These are phyloP conservation scores for Nasonia oneida DNA, from an alignment of 2,888 invertebrate genomes.

Conservation along the genomic window DNA sequence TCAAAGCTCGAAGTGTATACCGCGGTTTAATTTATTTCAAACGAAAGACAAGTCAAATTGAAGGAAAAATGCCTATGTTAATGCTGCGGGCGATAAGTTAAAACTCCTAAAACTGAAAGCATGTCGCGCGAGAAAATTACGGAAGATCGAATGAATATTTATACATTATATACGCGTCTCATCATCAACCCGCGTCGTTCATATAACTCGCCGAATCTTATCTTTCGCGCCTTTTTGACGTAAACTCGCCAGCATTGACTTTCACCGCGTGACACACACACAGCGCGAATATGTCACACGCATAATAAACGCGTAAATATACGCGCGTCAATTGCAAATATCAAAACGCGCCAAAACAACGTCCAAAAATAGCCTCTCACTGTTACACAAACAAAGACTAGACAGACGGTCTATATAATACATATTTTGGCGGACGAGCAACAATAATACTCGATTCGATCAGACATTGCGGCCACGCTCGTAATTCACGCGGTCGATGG, in stretches of 20 bases:
- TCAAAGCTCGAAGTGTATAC: background rate
- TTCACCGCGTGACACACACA: too few species aligned
- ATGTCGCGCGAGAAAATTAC: slow-evolving; percentile 20
- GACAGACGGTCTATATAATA: too few species aligned
- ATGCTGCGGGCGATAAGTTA: slow-evolving; percentile 19
- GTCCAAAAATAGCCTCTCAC: too few species aligned
- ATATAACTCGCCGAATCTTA: background rate
- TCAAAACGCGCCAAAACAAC: too few species aligned
- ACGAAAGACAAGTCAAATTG: background rate
- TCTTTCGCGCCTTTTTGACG: too few species aligned
- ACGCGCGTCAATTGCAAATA: too few species aligned
- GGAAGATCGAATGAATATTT: slow-evolving; percentile 46
- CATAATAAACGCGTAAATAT: too few species aligned
- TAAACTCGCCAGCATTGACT: too few species aligned
- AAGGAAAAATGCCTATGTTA: slow-evolving; percentile 25
- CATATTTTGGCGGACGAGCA: too few species aligned
- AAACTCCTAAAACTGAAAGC: slow-evolving; percentile 27
- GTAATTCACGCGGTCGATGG: slow-evolving; percentile 50
- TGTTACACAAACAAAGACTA: too few species aligned
- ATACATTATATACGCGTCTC: background rate
- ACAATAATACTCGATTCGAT: background rate
- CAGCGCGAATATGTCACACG: too few species aligned
- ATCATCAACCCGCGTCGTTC: background rate
- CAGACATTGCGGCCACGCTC: slow-evolving; percentile 47
- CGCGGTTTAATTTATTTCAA: background rate